A percentile compares a stretch with the other conserved stretches of the same genome.
These are phyloP conservation scores for Mellivora capensis DNA, from an alignment of 2,113 vertebrate species.

Conservation along the genomic window DNA sequence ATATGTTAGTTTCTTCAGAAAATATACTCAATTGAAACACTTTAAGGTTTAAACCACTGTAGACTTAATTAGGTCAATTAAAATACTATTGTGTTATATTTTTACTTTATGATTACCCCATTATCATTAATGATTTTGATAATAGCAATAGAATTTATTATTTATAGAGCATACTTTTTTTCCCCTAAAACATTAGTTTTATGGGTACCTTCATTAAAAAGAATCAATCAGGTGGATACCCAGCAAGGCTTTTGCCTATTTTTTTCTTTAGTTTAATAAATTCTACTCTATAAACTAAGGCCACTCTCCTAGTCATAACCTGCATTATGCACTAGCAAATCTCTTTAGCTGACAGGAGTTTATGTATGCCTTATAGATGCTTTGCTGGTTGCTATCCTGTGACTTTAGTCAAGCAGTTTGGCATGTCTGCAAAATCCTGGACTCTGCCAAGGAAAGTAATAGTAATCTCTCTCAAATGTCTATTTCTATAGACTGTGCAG, in stretches of 20 bases:
- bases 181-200: slow-evolving; percentile 36
- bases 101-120: slow-evolving; percentile 68
- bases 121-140: slow-evolving; percentile 74
- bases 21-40: slow-evolving; percentile 61
- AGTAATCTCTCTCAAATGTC: neutral
- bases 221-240: slow-evolving; percentile 18
- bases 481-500: neutral
- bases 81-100: slow-evolving; percentile 63
- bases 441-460: neutral
- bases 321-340: neutral
- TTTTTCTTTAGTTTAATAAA: neutral
- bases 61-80: slow-evolving; percentile 76
- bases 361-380: neutral
- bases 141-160: slow-evolving; percentile 31
- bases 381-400: neutral
- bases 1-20: slow-evolving; percentile 73
- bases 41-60: slow-evolving; percentile 30
- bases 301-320: neutral
- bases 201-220: slow-evolving; percentile 50
- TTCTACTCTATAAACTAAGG: neutral
- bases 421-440: neutral
- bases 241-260: neutral
- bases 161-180: neutral
- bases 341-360: neutral
- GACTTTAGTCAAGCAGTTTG: neutral